Evolutionary conservation across 2,888 invertebrate species (phyloP), one percentile per base, ranked within the genome.

Genomic region (Zygothrica quintamaculata): DNA sequence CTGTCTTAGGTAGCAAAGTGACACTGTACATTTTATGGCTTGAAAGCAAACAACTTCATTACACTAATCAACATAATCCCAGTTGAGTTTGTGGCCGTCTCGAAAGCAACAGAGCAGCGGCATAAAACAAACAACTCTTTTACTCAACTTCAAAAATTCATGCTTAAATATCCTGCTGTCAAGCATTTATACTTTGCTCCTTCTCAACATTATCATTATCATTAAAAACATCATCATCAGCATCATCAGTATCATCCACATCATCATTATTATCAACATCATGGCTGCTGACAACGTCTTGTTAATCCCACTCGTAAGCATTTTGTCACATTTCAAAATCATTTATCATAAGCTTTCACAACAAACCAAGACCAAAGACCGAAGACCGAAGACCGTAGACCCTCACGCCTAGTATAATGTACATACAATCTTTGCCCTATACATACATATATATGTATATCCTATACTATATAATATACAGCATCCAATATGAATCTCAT

Each of bases 311-410:
- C 73, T 76, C 79, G 74, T 84, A 80, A 78, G 87, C 81, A 87
- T 84, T 84, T 88, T 89, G 89, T 88, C 89, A 89, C 89, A 89
- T 85, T 87, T 74, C 80, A 84, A 87, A 88, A 77, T 85, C 88
- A 88, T 89, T 89, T 89, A 88, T 89, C 89, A 89, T 87, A 76
- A 76, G 80, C 71, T 85, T 82, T 77, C 75, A 82, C 77, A 79
- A 84, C 77, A 76, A 43, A 22, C 18, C 18, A n/a, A n/a, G n/a
- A n/a, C n/a, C n/a, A n/a, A n/a, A n/a, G n/a, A n/a, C n/a, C n/a
- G n/a, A n/a, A n/a, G n/a, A n/a, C n/a, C n/a, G n/a, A n/a, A n/a
- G n/a, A n/a, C 65, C 44, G 42, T 31, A 64, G 57, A 52, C 77
- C 67, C 73, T 77, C 81, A 65, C 75, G 77, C 79, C 79, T 44